A percentile compares a stretch with the other conserved stretches of the same genome.
These are phyloP conservation scores for Limnodromus scolopaceus DNA, from an alignment of 2,797 vertebrate species.

Conservation along the genomic window DNA sequence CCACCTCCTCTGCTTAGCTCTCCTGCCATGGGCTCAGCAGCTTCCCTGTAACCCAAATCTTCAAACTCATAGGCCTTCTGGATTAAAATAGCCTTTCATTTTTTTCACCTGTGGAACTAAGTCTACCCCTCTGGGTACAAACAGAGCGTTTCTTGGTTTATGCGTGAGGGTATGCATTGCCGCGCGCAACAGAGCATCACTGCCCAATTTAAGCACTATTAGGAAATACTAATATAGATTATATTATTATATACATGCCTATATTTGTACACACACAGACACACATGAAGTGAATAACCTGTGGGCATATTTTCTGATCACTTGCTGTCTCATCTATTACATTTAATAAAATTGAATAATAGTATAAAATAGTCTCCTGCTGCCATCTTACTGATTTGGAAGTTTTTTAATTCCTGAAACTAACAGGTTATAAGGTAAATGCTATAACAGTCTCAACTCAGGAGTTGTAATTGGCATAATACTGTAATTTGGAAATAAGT, in stretches of 20 bases:
- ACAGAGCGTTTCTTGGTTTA: background rate
- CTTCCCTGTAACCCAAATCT: background rate
- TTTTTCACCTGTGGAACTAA: background rate
- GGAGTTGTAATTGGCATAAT: conserved; percentile 39
- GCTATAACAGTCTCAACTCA: background rate
- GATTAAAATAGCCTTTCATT: background rate
- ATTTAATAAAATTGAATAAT: background rate
- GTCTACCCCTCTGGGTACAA: background rate
- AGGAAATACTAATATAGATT: background rate
- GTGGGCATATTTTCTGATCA: background rate
- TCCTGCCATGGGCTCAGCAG: background rate
- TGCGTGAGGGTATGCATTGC: background rate
- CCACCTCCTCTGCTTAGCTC: background rate
- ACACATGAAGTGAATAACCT: background rate
- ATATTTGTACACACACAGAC: background rate
- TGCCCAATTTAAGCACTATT: background rate
- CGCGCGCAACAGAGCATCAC: background rate
- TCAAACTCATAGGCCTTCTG: background rate
- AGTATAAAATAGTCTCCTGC: background rate
- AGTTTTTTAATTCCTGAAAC: conserved; percentile 21
- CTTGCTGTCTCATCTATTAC: background rate
- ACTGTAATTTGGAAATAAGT: conserved; percentile 38
- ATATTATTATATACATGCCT: background rate
- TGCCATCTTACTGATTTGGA: background rate
- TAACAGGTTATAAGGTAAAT: conserved; percentile 28